Percentiles rank a stretch among this genome's conserved stretches.
phyloP scores from a whole-genome alignment of 2,888 invertebrate genomes.

The Podotricha telesiphe region DNA sequence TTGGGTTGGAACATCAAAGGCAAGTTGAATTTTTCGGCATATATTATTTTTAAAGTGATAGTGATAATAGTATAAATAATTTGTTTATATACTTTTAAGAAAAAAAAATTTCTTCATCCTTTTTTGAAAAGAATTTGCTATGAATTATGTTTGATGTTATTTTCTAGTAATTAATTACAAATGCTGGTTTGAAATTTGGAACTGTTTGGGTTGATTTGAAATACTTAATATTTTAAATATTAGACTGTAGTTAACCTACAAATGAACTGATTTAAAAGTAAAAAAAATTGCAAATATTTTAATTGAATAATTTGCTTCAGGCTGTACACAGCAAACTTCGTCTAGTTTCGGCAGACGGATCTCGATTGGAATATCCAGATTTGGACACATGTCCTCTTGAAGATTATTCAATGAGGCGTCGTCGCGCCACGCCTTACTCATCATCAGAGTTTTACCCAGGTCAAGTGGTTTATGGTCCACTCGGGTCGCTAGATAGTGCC shows the following conservation, averaged over 20 bases:
- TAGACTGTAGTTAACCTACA: not conserved
- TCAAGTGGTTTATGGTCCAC: slow-evolving; percentile 87
- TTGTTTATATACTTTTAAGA: too few species aligned
- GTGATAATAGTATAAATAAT: too few species aligned
- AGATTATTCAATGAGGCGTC: slow-evolving; percentile 88
- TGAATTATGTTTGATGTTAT: too few species aligned
- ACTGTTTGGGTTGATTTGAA: too few species aligned
- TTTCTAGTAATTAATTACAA: too few species aligned
- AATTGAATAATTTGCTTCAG: slow-evolving; percentile 49
- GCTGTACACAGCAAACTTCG: slow-evolving; percentile 87
- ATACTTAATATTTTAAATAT: not conserved
- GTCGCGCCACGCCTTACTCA: slow-evolving; percentile 78
- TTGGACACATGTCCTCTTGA: slow-evolving; percentile 87
- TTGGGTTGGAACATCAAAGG: slow-evolving; percentile 94
- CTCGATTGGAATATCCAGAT: slow-evolving; percentile 86
- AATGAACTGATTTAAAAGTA: too few species aligned
- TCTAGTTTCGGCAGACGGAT: slow-evolving; percentile 86
- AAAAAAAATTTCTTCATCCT: too few species aligned
- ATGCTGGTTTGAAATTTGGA: too few species aligned
- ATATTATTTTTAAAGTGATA: too few species aligned
- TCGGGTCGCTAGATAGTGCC: slow-evolving; percentile 89
- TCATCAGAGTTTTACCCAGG: slow-evolving; percentile 79
- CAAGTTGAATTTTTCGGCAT: slow-evolving; percentile 53
- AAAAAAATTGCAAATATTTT: too few species aligned
- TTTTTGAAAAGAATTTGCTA: too few species aligned